Evolutionary conservation across 2,113 vertebrate genomes (phyloP), one percentile per base, ranked within the genome.

Genomic region (Beaufortia kweichowensis): DNA sequence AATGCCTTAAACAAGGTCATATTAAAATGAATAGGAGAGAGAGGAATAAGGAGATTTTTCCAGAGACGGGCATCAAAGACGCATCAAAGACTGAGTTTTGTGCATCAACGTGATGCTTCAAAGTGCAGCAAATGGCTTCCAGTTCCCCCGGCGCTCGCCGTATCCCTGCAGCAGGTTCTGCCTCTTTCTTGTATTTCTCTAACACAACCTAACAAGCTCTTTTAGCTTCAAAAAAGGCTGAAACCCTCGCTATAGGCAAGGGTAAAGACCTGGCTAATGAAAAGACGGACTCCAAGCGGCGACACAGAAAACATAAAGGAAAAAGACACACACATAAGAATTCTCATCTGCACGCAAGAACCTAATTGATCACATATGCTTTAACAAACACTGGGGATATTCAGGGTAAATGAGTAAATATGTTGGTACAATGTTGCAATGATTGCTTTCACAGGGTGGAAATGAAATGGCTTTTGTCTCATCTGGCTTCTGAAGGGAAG

Each of bases 21-120:
- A 35, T 69, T 35, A 41, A 41, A 79, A 21, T 31, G 19, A 43
- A 12, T 23, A 15, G 0, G 48, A 59, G 35, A 10, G 60, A 48
- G 7, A 53, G 39, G 69, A 26, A 75, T 15, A 12, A n/a, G 11
- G 4, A 23, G 53, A 19, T 41, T 46, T 66, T 66, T 59, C 12
- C 19, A 29, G 43, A 23, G 28, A 78, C 21, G n/a, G 19, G 63
- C 69, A 74, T 81, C 41, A 62, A 77, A 66, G 41, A 41, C 15
- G 50, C 79, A 72, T 77, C 60, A 81, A 77, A 73, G 68, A 73
- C 68, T 31, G 28, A 7, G 41, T 48, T 77, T 35, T 53, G 43
- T 23, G 53, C 86, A 76, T 71, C 67, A 83, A 85, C 2, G 17
- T n/a, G 1, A 17, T 12, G n/a, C 61, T 53, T 53, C 56, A 77